These are phyloP conservation scores for Otus sunia DNA, from an alignment of 2,113 vertebrate species.

Conservation along the genomic window DNA sequence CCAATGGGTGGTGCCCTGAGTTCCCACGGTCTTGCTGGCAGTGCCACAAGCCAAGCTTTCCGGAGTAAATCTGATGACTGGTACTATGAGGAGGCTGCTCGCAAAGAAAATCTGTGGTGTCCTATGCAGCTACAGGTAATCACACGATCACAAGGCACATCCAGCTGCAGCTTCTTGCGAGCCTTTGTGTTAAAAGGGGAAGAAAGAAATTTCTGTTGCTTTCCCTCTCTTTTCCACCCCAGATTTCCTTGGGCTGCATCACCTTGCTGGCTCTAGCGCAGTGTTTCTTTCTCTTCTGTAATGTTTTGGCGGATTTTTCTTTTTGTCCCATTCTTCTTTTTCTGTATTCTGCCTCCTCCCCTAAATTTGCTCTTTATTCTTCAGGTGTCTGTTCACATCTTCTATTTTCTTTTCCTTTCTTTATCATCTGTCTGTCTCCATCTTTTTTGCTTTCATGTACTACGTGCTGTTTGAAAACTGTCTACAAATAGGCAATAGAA, in stretches of 20 bases:
- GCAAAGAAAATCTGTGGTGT: background rate
- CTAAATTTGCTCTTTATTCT: background rate
- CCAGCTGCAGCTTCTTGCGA: background rate
- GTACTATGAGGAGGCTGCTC: background rate
- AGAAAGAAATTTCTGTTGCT: background rate
- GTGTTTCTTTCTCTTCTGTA: background rate
- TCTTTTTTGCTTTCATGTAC: background rate
- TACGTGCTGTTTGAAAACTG: background rate
- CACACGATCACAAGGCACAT: background rate
- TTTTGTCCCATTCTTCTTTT: background rate
- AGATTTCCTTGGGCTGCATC: background rate
- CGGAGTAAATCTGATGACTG: background rate
- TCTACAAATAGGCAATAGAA: background rate
- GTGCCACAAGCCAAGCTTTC: background rate
- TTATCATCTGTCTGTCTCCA: background rate
- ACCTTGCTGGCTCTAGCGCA: background rate
- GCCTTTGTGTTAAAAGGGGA: background rate
- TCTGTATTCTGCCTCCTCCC: background rate
- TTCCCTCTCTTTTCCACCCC: background rate
- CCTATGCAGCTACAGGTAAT: background rate
- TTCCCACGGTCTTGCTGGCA: background rate
- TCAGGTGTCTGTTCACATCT: background rate
- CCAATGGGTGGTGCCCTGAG: background rate
- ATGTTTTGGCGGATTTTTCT: background rate
- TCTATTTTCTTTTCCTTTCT: background rate